A percentile compares a stretch with the other conserved stretches of the same genome.
Conservation (phyloP, 2,797 vertebrate genomes). For the Tolypeutes matacus region DNA sequence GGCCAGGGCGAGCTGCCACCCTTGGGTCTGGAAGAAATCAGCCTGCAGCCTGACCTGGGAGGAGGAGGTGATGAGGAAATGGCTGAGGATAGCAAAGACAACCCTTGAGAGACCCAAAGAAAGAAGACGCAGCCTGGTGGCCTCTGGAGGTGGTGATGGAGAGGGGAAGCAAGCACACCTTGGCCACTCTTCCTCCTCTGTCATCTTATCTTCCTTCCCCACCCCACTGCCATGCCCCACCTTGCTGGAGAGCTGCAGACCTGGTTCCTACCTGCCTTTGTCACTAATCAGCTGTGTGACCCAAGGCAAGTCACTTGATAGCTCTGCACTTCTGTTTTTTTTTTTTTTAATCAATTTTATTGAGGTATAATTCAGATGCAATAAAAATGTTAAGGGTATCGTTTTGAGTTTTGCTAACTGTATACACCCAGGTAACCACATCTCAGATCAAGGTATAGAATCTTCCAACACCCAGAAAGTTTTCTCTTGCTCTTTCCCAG, state of each 20-base stretch:
- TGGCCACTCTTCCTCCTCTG: neutral
- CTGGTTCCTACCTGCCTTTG: neutral
- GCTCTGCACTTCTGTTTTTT: neutral
- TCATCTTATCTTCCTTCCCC: neutral
- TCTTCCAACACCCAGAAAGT: neutral
- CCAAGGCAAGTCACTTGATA: too few species aligned
- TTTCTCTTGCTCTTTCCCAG: neutral
- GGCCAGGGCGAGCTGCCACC: neutral
- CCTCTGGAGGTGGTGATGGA: neutral
- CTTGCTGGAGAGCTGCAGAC: neutral
- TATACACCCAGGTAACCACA: accelerated
- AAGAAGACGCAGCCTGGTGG: neutral
- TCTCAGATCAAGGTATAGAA: too few species aligned
- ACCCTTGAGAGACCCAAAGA: neutral
- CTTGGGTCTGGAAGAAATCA: neutral
- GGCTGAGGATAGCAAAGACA: neutral
- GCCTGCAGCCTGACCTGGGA: neutral
- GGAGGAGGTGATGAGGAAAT: neutral
- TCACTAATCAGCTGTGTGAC: neutral
- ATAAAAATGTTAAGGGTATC: neutral
- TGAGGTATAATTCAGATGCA: neutral
- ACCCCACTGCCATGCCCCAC: neutral
- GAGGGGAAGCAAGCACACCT: neutral
- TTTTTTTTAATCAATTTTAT: neutral
- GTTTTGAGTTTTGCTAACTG: neutral